Evolutionary conservation across 1,140 invertebrate genomes (phyloP).

Genomic region (Listronotus oregonensis): DNA sequence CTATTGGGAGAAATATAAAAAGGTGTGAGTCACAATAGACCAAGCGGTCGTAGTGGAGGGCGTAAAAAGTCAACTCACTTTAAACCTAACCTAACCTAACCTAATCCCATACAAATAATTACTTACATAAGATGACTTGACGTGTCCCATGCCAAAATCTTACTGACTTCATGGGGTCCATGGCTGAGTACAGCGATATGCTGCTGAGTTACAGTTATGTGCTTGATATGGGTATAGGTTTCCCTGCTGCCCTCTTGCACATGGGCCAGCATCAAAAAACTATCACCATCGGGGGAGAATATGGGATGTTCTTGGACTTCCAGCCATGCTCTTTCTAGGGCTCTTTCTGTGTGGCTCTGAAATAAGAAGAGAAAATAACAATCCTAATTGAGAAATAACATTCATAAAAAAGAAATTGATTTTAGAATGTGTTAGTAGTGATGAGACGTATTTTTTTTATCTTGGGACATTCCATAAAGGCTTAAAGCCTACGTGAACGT

Average conservation of each 20-base stretch:
- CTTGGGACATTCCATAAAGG: too few relatives aligned
- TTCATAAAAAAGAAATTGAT: too few relatives aligned
- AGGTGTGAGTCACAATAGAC: too few relatives aligned
- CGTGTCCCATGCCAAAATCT: slow-evolving; percentile 86
- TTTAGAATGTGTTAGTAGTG: too few relatives aligned
- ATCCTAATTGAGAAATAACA: too few relatives aligned
- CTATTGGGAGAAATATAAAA: too few relatives aligned
- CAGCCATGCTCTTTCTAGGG: slow-evolving; percentile 81
- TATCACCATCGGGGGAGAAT: slow-evolving; percentile 80
- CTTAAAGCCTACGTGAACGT: too few relatives aligned
- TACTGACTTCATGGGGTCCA: slow-evolving; percentile 82
- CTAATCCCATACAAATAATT: background rate
- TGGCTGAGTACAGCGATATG: slow-evolving; percentile 84
- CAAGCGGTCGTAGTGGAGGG: too few relatives aligned
- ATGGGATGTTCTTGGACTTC: slow-evolving; percentile 83
- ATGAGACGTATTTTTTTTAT: too few relatives aligned
- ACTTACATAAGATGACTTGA: slow-evolving; percentile 79
- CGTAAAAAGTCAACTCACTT: too few relatives aligned
- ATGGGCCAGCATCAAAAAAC: slow-evolving; percentile 81
- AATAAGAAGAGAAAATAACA: slow-evolving; percentile 34
- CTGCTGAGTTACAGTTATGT: slow-evolving; percentile 80
- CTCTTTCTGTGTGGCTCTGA: slow-evolving; percentile 78
- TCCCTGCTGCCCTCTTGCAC: slow-evolving; percentile 81
- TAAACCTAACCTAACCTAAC: too few relatives aligned
- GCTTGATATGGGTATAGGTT: slow-evolving; percentile 87